phyloP scores from a whole-genome alignment of 2,888 invertebrate species.

The Tipula lateralis region DNA sequence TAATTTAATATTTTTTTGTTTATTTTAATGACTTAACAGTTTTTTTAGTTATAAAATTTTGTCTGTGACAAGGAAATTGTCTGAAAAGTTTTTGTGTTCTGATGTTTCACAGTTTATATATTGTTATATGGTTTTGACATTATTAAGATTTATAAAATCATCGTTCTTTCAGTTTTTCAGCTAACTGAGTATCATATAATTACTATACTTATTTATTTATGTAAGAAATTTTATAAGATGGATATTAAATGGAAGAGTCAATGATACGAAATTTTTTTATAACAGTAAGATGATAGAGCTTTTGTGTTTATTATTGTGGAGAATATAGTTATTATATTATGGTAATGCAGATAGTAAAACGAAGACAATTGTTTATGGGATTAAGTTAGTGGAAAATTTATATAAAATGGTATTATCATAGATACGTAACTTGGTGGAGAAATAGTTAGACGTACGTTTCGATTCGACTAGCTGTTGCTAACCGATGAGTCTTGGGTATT shows the following conservation, averaged over 20 bases:
- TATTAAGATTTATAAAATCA: slow-evolving; percentile 13
- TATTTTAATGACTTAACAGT: slow-evolving; percentile 11
- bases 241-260: background rate
- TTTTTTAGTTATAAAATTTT: background rate
- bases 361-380: background rate
- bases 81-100: background rate
- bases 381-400: background rate
- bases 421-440: no score
- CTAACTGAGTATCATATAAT: background rate
- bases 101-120: background rate
- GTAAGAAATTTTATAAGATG: background rate
- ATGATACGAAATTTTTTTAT: background rate
- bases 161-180: background rate
- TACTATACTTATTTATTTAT: background rate
- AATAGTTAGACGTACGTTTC: no score
- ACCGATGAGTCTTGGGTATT: no score
- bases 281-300: background rate
- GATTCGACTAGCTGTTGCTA: no score
- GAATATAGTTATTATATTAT: background rate
- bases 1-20: background rate
- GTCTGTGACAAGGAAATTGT: slow-evolving; percentile 19
- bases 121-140: slow-evolving; percentile 24
- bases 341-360: background rate
- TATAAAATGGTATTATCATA: background rate
- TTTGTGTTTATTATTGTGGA: background rate